Base-by-base conservation (phyloP, 1,140 invertebrate genomes). In the Drosophila rufa region DNA sequence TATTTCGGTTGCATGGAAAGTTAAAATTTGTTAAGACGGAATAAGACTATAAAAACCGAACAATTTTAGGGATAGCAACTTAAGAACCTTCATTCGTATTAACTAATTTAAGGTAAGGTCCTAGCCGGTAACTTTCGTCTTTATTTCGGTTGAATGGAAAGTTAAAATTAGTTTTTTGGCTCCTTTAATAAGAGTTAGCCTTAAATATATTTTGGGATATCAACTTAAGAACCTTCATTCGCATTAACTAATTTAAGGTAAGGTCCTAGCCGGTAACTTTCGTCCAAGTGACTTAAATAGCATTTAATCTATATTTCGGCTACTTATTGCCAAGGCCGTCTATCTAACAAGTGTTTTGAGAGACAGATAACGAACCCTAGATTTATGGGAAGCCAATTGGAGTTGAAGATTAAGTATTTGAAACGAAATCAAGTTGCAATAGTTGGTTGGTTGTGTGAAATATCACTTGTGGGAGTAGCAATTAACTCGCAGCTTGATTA, bases 301-400 rank as follows among this genome's bases (percentile, higher is more conserved):
- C 30, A 22, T 33, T 51, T 17, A 33, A 53, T 30, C 40, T 36
- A 22, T 40, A 15, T 40, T 11, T n/a, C 19, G 40, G 14, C 22
- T 30, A 62, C 12, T 50, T 17, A 40, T 40, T 40, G 14, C 53
- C 36, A 56, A 56, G 53, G 53, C 60, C 25, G 36, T 56, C 60
- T 40, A 27, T 15, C n/a, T 25, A 19, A 19, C 17, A 48, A 19
- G 50, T 38, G 19, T 36, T 56, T 40, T 4, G 17, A 40, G 27
- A 19, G 25, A 25, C 36, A 59, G 61, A 59, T 65, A 43, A 33
- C 38, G 12, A 25, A 11, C 25, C 61, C 19, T 65, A 11, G 51
- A 43, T 65, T 65, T 65, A 65, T 59, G 22, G 17, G 14, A 11
- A 36, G 25, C 15, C 40, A 60, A 59, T 60, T 36, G 62, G 40